Conservation (phyloP, 2,888 invertebrate species). For the Patella depressa region DNA sequence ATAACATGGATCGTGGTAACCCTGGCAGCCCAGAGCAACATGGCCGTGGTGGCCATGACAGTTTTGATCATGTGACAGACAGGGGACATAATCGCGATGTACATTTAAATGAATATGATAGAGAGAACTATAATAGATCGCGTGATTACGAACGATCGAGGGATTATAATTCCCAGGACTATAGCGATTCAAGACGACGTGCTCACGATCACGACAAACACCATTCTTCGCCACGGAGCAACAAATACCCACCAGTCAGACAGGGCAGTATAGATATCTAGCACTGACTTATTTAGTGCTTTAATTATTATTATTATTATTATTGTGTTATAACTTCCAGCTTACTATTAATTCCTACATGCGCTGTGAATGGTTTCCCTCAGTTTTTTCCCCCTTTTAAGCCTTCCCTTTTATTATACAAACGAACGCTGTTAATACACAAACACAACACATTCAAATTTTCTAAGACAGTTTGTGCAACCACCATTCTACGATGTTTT, state of each 20-base stretch:
- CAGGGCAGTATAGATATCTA: slow-evolving; percentile 66
- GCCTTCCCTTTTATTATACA: too few species aligned
- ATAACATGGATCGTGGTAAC: slow-evolving; percentile 27
- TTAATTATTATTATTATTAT: slow-evolving; percentile 19
- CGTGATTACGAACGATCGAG: slow-evolving; percentile 36
- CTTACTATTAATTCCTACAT: slow-evolving; percentile 9
- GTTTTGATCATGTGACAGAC: slow-evolving; percentile 28
- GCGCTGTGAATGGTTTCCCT: too few species aligned
- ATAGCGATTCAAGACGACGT: slow-evolving; percentile 32
- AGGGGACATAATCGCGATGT: slow-evolving; percentile 26
- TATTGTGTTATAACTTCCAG: neutral
- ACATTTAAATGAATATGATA: slow-evolving; percentile 22
- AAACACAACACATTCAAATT: too few species aligned
- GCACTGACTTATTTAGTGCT: slow-evolving; percentile 24
- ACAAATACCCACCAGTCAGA: slow-evolving; percentile 50
- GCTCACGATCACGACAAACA: slow-evolving; percentile 37
- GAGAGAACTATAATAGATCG: slow-evolving; percentile 25
- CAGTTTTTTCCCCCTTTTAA: too few species aligned
- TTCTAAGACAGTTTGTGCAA: too few species aligned
- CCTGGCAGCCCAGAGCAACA: slow-evolving; percentile 34
- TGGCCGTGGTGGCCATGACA: slow-evolving; percentile 19
- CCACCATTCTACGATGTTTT: too few species aligned
- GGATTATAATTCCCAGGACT: slow-evolving; percentile 42
- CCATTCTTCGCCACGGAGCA: slow-evolving; percentile 41
- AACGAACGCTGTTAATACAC: too few species aligned